Evolutionary conservation across 2,113 vertebrate genomes (phyloP).

Genomic region (Xerus inauris): DNA sequence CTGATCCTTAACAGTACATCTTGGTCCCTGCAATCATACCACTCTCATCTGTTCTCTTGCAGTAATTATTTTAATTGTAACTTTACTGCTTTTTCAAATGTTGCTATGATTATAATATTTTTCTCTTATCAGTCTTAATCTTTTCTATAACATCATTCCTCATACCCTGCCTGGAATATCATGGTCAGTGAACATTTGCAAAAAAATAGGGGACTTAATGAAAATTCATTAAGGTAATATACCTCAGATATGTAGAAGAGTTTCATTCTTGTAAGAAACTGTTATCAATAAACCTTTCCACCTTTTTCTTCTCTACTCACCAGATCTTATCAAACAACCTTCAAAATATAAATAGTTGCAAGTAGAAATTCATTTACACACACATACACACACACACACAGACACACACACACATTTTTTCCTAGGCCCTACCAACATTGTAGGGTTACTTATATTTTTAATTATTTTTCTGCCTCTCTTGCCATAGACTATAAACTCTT

Average conservation of each 20-base stretch:
- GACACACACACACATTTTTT: neutral
- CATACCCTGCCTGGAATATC: neutral
- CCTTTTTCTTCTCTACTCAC: neutral
- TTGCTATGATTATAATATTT: neutral
- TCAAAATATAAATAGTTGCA: neutral
- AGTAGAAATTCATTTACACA: neutral
- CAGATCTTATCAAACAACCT: neutral
- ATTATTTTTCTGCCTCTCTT: neutral
- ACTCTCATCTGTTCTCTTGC: neutral
- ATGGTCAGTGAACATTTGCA: neutral
- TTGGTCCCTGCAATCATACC: neutral
- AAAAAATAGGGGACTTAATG: neutral
- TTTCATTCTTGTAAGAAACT: neutral
- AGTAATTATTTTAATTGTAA: neutral
- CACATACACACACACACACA: too few relatives aligned
- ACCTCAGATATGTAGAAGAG: neutral
- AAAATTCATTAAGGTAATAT: neutral
- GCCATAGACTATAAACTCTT: neutral
- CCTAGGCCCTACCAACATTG: neutral
- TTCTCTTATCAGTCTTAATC: neutral
- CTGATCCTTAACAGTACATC: neutral
- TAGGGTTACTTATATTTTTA: neutral
- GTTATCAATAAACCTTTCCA: neutral
- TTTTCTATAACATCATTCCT: neutral
- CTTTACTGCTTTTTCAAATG: neutral